Base-by-base conservation (phyloP, 2,888 invertebrate genomes). In the Glyphotaelius pellucidus region DNA sequence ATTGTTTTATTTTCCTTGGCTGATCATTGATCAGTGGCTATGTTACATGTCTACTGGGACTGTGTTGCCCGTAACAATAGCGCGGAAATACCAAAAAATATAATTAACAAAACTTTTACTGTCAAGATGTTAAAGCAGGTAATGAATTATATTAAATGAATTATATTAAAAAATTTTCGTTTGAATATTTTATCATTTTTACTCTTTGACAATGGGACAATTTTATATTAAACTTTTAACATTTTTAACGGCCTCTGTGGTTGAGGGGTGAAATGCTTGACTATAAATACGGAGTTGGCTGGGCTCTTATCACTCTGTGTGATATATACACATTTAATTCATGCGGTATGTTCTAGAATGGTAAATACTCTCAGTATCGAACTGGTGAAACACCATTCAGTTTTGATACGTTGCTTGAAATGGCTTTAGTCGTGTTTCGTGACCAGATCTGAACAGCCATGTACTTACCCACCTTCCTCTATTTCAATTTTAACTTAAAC, bases 1-100 rank as follows among this genome's bases (percentile, higher is more conserved):
- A 67, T 67, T 67, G 67, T 67, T 67, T 67, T 67, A 67, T 67
- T 67, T 67, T 67, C 67, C 67, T 67, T 67, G 67, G 67, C 67
- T 67, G 67, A 67, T 67, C 67, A 67, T 67, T 67, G 67, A 67
- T 67, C 67, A 67, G 67, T 2, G 67, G 67, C 67, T 67, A n/a
- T 25, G 25, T 67, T 67, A 25, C 67, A 67, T n/a, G 67, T 9
- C 67, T 67, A n/a, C 67, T n/a, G 25, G 67, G 25, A 9, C 67
- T 67, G 25, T 67, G 67, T 67, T 67, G 7, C 67, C 67, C n/a
- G 67, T 7, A 67, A 67, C 67, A 67, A 67, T 67, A 67, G 67
- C 67, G 67, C 67, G 67, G 67, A 67, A 67, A 67, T 67, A 67
- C 7, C 19, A n/a, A 67, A 67, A 25, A 67, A 9, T 25, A 9